These are phyloP conservation scores for Lepidostoma basale DNA, from an alignment of 1,140 invertebrate species.

Conservation along the genomic window DNA sequence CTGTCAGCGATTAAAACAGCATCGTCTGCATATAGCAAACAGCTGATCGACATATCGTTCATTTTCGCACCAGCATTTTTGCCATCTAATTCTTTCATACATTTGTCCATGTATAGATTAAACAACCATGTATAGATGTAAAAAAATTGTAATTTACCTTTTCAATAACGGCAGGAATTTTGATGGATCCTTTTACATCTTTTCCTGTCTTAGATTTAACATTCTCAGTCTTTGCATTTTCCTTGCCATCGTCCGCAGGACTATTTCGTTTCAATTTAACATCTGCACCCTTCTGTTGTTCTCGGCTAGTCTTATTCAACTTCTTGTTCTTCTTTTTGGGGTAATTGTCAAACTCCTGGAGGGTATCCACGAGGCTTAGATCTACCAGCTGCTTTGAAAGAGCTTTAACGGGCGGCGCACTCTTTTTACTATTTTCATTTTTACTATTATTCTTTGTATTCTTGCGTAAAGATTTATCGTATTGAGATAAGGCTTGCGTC, in stretches of 20 bases:
- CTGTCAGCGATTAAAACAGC: too few relatives aligned
- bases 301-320: conserved; percentile 55
- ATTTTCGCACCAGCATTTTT: too few relatives aligned
- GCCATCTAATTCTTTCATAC: too few relatives aligned
- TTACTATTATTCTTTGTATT: conserved; percentile 21
- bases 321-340: conserved; percentile 57
- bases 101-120: too few relatives aligned
- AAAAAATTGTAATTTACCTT: conserved; percentile 52
- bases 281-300: conserved; percentile 47
- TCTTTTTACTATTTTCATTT: conserved; percentile 19
- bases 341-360: conserved; percentile 60
- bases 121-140: background rate
- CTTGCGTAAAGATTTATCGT: conserved; percentile 29
- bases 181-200: conserved; percentile 46
- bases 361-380: conserved; percentile 56
- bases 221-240: conserved; percentile 45
- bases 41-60: too few relatives aligned
- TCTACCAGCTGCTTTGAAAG: conserved; percentile 48
- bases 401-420: conserved; percentile 29
- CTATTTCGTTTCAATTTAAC: conserved; percentile 42
- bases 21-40: too few relatives aligned
- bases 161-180: conserved; percentile 53
- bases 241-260: conserved; percentile 45
- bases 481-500: conserved; percentile 48
- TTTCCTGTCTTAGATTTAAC: conserved; percentile 27